These are phyloP conservation scores for Xenopus tropicalis DNA, from an alignment of 2,113 vertebrate species.

Conservation along the genomic window DNA sequence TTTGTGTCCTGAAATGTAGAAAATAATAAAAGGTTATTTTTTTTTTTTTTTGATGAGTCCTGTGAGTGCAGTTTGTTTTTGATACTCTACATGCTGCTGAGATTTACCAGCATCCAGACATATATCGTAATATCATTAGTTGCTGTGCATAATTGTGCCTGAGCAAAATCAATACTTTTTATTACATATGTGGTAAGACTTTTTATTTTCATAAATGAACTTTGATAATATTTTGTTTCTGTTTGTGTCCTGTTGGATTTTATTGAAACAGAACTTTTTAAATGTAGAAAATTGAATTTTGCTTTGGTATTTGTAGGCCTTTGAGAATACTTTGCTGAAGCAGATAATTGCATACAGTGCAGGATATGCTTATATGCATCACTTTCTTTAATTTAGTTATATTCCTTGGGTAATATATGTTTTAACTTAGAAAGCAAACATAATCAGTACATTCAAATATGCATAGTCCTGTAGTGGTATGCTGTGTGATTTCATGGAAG, in stretches of 20 bases:
- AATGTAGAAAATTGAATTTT: background rate
- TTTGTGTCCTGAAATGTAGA: no score
- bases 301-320: conserved; percentile 10
- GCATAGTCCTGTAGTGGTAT: conserved; percentile 7
- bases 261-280: background rate
- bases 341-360: conserved; percentile 35
- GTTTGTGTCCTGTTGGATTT: background rate
- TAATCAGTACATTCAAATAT: conserved; percentile 36
- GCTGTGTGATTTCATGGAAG: conserved; percentile 7
- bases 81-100: no score
- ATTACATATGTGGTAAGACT: no score
- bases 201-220: no score
- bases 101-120: no score
- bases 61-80: no score
- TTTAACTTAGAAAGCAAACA: conserved; percentile 38
- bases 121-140: no score
- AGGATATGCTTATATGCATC: conserved; percentile 22
- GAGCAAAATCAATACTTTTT: no score
- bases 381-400: conserved; percentile 40
- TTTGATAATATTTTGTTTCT: no score
- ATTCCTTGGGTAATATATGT: conserved; percentile 23
- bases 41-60: no score
- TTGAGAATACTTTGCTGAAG: conserved; percentile 19
- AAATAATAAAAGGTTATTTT: no score
- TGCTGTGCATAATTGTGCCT: no score